These are phyloP conservation scores for Bombylius discolor DNA, from an alignment of 2,888 invertebrate species.

Conservation along the genomic window DNA sequence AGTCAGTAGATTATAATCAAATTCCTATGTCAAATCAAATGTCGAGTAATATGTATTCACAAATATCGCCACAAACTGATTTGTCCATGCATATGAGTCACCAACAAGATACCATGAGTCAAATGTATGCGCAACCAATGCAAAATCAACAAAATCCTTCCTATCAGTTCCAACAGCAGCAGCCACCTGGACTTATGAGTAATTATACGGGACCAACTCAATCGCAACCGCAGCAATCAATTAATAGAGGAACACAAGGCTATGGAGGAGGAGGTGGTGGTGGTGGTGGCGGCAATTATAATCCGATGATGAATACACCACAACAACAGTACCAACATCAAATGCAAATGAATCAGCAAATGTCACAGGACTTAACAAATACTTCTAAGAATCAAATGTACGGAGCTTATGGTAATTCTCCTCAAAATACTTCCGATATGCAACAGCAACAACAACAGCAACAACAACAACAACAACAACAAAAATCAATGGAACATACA, in stretches of 20 bases:
- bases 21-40: slow-evolving; percentile 31
- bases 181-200: slow-evolving; percentile 24
- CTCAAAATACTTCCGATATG: background rate
- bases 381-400: background rate
- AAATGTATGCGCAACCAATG: slow-evolving; percentile 22
- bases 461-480: slow-evolving; percentile 16
- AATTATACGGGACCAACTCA: slow-evolving; percentile 10
- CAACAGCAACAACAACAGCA: slow-evolving; percentile 2
- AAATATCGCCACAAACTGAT: slow-evolving; percentile 33
- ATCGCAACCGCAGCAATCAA: slow-evolving; percentile 1
- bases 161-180: slow-evolving; percentile 32
- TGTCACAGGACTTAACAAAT: background rate
- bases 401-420: background rate
- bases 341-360: slow-evolving; percentile 5
- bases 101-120: slow-evolving; percentile 23
- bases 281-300: slow-evolving; percentile 9
- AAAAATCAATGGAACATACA: slow-evolving; percentile 11
- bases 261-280: slow-evolving; percentile 14
- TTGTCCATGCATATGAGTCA: slow-evolving; percentile 29
- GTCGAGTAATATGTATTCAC: slow-evolving; percentile 24
- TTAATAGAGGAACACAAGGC: slow-evolving; percentile 17
- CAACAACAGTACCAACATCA: slow-evolving; percentile 24
- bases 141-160: slow-evolving; percentile 28
- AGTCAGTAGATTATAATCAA: slow-evolving; percentile 29
- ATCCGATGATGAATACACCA: slow-evolving; percentile 11